Evolutionary conservation across 2,113 vertebrate genomes (phyloP).

Genomic region (Desmodus rotundus): DNA sequence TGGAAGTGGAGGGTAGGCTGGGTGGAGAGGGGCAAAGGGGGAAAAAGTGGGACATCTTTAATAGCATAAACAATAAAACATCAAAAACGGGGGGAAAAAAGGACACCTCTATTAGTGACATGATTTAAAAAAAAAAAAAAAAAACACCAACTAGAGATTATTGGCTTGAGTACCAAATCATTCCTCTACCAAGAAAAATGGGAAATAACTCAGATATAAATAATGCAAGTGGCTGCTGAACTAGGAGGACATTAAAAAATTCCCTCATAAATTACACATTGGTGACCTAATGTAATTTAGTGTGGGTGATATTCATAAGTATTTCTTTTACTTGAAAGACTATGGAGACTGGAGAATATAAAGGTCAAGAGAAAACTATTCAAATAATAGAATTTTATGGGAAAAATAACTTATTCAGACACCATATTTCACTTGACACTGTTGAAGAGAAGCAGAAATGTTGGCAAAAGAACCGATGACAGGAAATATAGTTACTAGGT

Average conservation of each 20-base stretch:
- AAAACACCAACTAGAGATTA: not conserved
- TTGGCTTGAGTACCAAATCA: not conserved
- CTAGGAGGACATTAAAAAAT: conserved; percentile 53
- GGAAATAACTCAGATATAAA: conserved; percentile 46
- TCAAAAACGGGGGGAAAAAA: too few species aligned
- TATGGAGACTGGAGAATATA: not conserved
- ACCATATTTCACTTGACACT: not conserved
- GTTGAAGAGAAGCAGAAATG: not conserved
- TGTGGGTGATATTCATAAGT: not conserved
- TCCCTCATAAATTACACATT: not conserved
- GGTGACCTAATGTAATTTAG: not conserved
- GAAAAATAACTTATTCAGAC: not conserved
- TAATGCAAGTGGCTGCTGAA: conserved; percentile 7
- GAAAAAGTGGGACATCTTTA: too few species aligned
- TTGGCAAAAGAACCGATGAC: not conserved
- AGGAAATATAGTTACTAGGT: not conserved
- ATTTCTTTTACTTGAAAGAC: conserved; percentile 33
- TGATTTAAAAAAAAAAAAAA: not conserved
- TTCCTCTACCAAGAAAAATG: conserved; percentile 42
- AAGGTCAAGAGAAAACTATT: conserved; percentile 14
- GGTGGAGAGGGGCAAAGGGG: too few species aligned
- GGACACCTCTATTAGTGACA: not conserved
- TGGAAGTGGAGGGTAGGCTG: too few species aligned
- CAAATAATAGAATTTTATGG: not conserved
- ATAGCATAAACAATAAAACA: too few species aligned